These are phyloP conservation scores for Conchocele bisecta DNA, from an alignment of 2,888 invertebrate species.

Conservation along the genomic window DNA sequence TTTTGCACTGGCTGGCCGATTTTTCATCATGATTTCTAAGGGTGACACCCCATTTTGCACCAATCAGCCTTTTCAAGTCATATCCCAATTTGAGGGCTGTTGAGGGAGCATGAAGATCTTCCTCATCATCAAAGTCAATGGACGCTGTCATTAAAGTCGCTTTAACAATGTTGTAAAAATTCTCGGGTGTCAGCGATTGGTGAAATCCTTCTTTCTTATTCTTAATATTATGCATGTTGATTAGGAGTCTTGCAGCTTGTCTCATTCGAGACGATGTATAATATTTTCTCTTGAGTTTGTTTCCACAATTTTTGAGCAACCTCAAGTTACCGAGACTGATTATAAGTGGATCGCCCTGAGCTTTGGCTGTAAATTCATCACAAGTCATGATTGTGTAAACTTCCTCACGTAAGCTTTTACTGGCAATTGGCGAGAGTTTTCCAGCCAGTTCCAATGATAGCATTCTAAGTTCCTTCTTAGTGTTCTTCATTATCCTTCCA, in stretches of 20 bases:
- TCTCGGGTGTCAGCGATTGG: constrained; percentile 10
- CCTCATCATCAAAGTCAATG: constrained; percentile 47
- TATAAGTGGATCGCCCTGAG: constrained; percentile 8
- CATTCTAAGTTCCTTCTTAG: neutral
- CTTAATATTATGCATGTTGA: too few species aligned
- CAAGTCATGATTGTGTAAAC: constrained; percentile 6
- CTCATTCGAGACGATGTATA: constrained; percentile 47
- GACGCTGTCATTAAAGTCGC: constrained; percentile 37
- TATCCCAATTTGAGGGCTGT: constrained; percentile 53
- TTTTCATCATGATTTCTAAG: constrained; percentile 8
- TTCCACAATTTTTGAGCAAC: constrained; percentile 39
- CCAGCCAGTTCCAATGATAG: neutral
- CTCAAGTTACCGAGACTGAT: constrained; percentile 40
- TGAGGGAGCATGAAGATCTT: constrained; percentile 45
- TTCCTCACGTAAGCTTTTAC: neutral
- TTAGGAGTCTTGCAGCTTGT: constrained; percentile 25
- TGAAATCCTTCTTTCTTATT: neutral
- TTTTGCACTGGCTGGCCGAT: constrained; percentile 30
- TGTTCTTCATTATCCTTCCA: too few species aligned
- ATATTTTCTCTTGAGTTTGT: constrained; percentile 45
- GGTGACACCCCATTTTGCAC: constrained; percentile 42
- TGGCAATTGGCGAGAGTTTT: neutral
- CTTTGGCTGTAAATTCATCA: neutral
- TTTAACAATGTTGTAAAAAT: constrained; percentile 39
- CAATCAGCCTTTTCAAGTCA: constrained; percentile 47